phyloP scores from a whole-genome alignment of 2,797 vertebrate genomes.

The Sitta carolinensis region DNA sequence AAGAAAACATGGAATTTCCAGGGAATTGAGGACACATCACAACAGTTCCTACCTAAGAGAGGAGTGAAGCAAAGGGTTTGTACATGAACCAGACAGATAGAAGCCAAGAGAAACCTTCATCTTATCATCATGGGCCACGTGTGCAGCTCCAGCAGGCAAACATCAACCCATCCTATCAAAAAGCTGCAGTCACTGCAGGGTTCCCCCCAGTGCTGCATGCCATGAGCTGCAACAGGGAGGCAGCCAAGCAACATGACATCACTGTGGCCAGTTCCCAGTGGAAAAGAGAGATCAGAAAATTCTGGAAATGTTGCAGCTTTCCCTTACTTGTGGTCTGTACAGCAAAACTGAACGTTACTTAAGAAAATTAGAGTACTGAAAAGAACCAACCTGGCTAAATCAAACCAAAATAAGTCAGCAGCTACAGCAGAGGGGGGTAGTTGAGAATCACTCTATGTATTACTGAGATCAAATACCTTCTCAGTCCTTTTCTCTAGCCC shows the following conservation, averaged over 20 bases:
- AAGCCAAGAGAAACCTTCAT: neutral
- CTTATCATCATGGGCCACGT: neutral
- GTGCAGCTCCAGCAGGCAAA: neutral
- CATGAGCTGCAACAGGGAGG: neutral
- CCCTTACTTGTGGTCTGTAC: neutral
- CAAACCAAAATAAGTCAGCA: neutral
- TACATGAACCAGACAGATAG: neutral
- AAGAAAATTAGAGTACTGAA: neutral
- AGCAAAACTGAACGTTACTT: neutral
- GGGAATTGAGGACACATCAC: neutral
- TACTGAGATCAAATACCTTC: neutral
- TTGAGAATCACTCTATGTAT: accelerated
- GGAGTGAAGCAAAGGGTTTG: neutral
- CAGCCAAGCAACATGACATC: neutral
- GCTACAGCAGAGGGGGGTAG: neutral
- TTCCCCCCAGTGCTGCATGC: accelerated
- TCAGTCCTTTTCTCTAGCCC: neutral
- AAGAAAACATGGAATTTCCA: neutral
- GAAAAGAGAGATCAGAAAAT: neutral
- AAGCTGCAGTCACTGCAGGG: neutral
- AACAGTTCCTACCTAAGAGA: neutral
- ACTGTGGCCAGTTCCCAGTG: neutral
- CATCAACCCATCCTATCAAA: neutral
- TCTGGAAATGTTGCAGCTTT: neutral
- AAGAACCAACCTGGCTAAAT: neutral